A percentile compares a stretch with the other conserved stretches of the same genome.
Evolutionary conservation across 92 coral and sea anemone species (phyloP).

Genomic region (Plumapathes pennacea): DNA sequence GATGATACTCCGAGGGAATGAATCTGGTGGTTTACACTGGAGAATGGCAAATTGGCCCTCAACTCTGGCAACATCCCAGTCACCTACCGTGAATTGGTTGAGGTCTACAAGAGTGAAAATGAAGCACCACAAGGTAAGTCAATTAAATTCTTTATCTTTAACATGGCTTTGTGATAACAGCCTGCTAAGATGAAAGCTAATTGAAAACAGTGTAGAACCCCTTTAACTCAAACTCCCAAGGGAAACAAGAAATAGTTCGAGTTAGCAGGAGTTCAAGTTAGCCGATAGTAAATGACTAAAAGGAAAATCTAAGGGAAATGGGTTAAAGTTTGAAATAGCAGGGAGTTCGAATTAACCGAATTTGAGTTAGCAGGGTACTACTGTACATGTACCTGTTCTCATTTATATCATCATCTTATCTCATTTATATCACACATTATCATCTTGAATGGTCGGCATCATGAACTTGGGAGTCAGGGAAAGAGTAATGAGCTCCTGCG

Average conservation of each 20-base stretch:
- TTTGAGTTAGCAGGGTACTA: neutral
- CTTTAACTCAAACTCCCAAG: no score
- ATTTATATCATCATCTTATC: neutral
- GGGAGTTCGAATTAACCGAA: neutral
- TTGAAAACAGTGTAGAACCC: no score
- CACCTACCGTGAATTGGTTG: constrained; percentile 36
- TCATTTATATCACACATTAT: neutral
- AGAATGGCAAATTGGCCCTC: constrained; percentile 40
- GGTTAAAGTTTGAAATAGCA: neutral
- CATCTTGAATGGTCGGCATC: neutral
- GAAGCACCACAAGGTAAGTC: no score
- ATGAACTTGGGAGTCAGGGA: constrained; percentile 1
- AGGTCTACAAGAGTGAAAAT: constrained; percentile 41
- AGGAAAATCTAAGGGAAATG: no score
- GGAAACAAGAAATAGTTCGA: no score
- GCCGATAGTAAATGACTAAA: no score
- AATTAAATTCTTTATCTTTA: no score
- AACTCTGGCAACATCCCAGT: constrained; percentile 33
- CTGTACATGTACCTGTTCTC: neutral
- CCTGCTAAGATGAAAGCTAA: no score
- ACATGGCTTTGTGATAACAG: no score
- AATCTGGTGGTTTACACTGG: constrained; percentile 69
- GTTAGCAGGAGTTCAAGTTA: no score
- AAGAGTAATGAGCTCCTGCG: neutral
- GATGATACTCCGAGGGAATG: constrained; percentile 63